Evolutionary conservation across 2,888 invertebrate species (phyloP).

Genomic region (Polydrusus pterygomalis): DNA sequence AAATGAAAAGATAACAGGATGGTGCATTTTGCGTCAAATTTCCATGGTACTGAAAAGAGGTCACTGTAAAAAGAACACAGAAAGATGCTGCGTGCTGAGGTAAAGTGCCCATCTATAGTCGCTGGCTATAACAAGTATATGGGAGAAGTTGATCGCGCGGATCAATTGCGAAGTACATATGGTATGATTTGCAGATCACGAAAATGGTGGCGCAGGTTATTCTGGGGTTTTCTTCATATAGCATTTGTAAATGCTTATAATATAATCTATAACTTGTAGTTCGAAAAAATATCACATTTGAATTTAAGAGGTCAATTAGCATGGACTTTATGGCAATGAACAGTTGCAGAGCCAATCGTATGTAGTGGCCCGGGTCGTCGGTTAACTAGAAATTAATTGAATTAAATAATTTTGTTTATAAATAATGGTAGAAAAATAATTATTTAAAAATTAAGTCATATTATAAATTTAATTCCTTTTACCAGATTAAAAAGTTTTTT

Average conservation of each 20-base stretch:
- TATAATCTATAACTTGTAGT: too few relatives aligned
- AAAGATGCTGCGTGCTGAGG: background rate
- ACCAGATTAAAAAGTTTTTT: too few relatives aligned
- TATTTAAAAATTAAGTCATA: too few relatives aligned
- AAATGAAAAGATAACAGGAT: background rate
- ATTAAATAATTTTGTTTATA: too few relatives aligned
- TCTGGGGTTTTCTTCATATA: slow-evolving; percentile 60
- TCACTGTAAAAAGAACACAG: background rate
- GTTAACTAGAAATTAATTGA: too few relatives aligned
- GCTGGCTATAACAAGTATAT: slow-evolving; percentile 63
- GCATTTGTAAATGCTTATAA: slow-evolving; percentile 57
- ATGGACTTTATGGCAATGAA: too few relatives aligned
- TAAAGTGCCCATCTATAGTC: slow-evolving; percentile 48
- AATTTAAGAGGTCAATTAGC: too few relatives aligned
- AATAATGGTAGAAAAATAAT: too few relatives aligned
- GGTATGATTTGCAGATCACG: slow-evolving; percentile 27
- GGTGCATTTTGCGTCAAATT: background rate
- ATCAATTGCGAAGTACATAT: slow-evolving; percentile 61
- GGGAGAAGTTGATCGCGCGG: slow-evolving; percentile 64
- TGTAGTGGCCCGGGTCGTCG: too few relatives aligned
- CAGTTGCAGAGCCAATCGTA: background rate
- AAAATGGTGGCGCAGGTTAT: slow-evolving; percentile 62
- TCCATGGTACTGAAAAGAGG: background rate
- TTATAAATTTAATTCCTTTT: too few relatives aligned
- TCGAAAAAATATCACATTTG: too few relatives aligned